Evolutionary conservation across 2,888 invertebrate species (phyloP), one percentile per base, ranked within the genome.

Genomic region (Frankliniella fusca): DNA sequence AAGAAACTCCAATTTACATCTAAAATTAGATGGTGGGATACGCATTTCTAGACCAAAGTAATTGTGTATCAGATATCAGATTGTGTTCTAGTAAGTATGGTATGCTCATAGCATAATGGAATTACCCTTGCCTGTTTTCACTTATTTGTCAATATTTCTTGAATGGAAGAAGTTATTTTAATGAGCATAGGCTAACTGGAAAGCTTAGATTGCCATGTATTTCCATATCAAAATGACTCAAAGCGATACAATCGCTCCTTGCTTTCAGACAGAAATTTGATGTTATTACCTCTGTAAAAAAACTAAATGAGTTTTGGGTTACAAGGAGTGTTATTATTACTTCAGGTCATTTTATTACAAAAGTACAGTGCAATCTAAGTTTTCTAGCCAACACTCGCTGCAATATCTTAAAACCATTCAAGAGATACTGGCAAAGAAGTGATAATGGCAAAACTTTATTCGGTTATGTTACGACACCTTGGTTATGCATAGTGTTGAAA

Each of bases 1-100:
- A 99, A 90, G 99, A 99, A 91, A 97, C 97, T 89, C 99, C 99
- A 86, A 95, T 98, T 90, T 99, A 98, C 90, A 98, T 99, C 90
- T 99, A 94, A 61, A 81, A 65, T 81, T 20, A 50, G n/a, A 10
- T n/a, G n/a, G n/a, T n/a, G 80, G 48, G 12, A 80, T 80, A 80
- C 8, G 38, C 48, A 38, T 80, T 18, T 38, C 38, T 38, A 50
- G 48, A 80, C 80, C 50, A 50, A 49, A 80, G 49, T n/a, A 11
- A 38, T n/a, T 23, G 12, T 23, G 12, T 50, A 12, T 27, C 50
- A 49, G 80, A 50, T 80, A 50, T 80, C 50, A 50, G 38, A n/a
- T 27, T 38, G 49, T 80, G 54, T 80, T 7, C 48, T 20, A 20
- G 80, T 80, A 15, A 20, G n/a, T 9, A 80, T 80, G 8, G 10